These are phyloP conservation scores for Euura lappo DNA, from an alignment of 1,140 invertebrate species.

Conservation along the genomic window DNA sequence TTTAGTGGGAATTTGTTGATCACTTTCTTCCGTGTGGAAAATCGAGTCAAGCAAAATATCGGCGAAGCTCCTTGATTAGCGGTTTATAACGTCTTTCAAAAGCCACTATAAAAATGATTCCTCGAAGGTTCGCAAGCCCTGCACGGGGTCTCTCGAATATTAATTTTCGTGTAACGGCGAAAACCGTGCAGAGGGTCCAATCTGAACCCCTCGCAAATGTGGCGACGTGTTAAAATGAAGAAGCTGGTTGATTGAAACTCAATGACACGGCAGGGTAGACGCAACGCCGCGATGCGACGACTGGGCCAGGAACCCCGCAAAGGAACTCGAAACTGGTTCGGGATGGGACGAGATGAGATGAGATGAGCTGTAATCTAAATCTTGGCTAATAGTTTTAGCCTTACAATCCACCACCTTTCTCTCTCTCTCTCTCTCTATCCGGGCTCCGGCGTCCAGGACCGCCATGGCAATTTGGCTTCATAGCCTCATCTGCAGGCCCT, in stretches of 20 bases:
- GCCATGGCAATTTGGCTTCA: slow-evolving; percentile 47
- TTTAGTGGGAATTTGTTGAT: no score
- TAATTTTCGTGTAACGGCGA: not conserved
- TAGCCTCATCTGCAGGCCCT: slow-evolving; percentile 29
- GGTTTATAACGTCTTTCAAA: no score
- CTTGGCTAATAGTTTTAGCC: slow-evolving; percentile 48
- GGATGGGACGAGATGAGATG: not conserved
- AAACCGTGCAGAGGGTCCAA: not conserved
- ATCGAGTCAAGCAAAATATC: no score
- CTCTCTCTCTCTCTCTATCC: no score
- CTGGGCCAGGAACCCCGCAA: not conserved
- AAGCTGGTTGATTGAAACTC: slow-evolving; percentile 18
- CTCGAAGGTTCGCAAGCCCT: no score
- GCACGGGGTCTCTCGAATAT: no score
- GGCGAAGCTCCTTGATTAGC: no score
- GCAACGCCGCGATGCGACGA: not conserved
- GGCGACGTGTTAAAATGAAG: slow-evolving; percentile 18
- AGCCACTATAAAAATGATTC: no score
- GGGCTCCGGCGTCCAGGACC: no score
- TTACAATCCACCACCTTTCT: not conserved
- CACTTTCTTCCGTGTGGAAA: no score
- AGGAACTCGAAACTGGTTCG: not conserved
- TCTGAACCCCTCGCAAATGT: not conserved
- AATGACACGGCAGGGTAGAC: slow-evolving; percentile 13
- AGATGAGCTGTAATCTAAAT: slow-evolving; percentile 34